Evolutionary conservation across 2,888 invertebrate genomes (phyloP).

Genomic region (Sarcophaga caerulescens): DNA sequence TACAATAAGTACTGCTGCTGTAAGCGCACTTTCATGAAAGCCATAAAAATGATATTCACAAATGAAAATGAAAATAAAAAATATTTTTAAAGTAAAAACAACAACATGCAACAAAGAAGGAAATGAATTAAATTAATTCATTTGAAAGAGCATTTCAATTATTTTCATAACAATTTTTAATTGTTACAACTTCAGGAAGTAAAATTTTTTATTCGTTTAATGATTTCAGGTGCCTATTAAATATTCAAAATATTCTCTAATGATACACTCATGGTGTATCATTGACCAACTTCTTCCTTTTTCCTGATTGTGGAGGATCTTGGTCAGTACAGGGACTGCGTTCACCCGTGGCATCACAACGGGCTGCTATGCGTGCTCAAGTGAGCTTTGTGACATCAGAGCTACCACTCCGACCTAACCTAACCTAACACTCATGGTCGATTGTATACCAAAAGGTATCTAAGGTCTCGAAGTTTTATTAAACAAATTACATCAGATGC

Average conservation of each 20-base stretch:
- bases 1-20: not conserved
- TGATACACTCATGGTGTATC: not conserved
- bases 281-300: too few species aligned
- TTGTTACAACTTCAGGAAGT: not conserved
- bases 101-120: constrained; percentile 5
- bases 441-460: not conserved
- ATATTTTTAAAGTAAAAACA: not conserved
- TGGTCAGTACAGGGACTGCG: too few species aligned
- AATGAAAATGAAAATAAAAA: constrained; percentile 13
- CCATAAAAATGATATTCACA: constrained; percentile 33
- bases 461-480: too few species aligned
- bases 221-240: not conserved
- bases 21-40: constrained; percentile 25
- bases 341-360: too few species aligned
- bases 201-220: not conserved
- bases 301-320: too few species aligned
- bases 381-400: too few species aligned
- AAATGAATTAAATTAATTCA: constrained; percentile 23
- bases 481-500: too few species aligned
- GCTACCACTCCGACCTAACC: too few species aligned
- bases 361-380: too few species aligned
- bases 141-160: not conserved
- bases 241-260: not conserved
- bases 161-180: not conserved
- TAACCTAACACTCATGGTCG: too few species aligned